Base-by-base conservation (phyloP, 2,797 vertebrate genomes). In the Stomatorhinus walkeri region DNA sequence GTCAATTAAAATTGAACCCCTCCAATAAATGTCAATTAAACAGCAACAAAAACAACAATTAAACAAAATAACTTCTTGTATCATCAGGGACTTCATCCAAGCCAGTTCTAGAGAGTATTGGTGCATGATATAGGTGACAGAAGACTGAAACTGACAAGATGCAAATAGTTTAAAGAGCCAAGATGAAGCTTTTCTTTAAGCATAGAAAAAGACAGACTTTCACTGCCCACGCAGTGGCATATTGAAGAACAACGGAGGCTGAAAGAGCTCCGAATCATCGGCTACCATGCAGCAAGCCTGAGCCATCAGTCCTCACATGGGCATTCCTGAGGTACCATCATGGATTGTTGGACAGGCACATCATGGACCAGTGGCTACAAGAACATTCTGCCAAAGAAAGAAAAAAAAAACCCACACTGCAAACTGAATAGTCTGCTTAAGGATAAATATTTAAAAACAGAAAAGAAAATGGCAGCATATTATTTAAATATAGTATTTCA, bases 401-500 rank as follows among this genome's bases (percentile, higher is more conserved):
- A 43, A 79, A 43, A n/a, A 83, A 43, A 9, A n/a, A n/a, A 19
- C 22, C 84, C 24, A 19, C 49, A 54, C 28, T 85, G 48, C 6
- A 28, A 51, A 85, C 22, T 19, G 48, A 22, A 85, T 32, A 16
- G 22, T 85, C 49, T 22, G 48, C 12, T 52, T 32, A 52, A 32
- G 24, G 22, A 24, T 22, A 51, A 16, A 32, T 28, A 46, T 49
- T 32, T 8, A 49, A 51, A 51, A 22, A 51, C 32, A 85, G 4
- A 85, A 28, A 52, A 54, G 49, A 85, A 54, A 85, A 54, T 54
- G 22, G 36, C 84, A 51, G 22, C 49, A 85, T 85, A 54, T 28
- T 52, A 85, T 85, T 85, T 85, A 51, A 51, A 85, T 85, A 52
- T 85, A 85, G 84, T 52, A 36, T 85, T 85, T 52, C 46, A 85